These are phyloP conservation scores for Steinernema scapterisci DNA, from an alignment of 2,888 invertebrate species.

Conservation along the genomic window DNA sequence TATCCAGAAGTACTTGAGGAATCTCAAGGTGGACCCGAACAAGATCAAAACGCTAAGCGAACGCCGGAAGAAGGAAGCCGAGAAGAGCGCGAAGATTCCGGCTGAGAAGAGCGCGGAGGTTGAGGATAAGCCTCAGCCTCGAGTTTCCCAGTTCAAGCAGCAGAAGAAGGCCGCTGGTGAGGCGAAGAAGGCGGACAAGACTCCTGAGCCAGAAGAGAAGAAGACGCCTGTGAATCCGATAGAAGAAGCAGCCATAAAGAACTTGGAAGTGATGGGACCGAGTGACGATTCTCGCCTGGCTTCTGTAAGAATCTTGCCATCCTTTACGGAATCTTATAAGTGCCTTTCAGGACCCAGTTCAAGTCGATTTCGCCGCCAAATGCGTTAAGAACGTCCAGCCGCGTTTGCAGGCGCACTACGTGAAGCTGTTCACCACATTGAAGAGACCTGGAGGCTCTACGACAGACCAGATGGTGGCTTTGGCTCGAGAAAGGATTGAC, in stretches of 20 bases:
- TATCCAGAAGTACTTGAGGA: not conserved
- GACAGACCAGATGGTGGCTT: conserved; percentile 44
- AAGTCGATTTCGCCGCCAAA: conserved; percentile 61
- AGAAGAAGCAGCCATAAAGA: conserved; percentile 53
- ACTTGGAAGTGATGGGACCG: conserved; percentile 58
- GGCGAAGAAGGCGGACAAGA: not conserved
- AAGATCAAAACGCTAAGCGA: conserved; percentile 50
- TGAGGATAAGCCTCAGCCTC: not conserved
- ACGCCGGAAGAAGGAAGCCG: conserved; percentile 39
- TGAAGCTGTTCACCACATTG: conserved; percentile 57
- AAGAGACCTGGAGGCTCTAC: conserved; percentile 34
- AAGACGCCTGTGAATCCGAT: conserved; percentile 30
- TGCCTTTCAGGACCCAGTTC: conserved; percentile 57
- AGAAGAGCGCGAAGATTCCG: not conserved
- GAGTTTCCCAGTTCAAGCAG: conserved; percentile 26
- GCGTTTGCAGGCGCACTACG: conserved; percentile 54
- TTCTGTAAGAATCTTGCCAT: conserved; percentile 45
- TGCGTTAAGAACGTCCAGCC: conserved; percentile 49
- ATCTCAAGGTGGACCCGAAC: conserved; percentile 44
- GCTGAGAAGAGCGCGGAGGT: not conserved
- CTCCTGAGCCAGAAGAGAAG: conserved; percentile 31
- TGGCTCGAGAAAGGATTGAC: conserved; percentile 52
- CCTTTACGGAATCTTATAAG: not conserved
- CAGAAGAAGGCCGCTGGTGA: conserved; percentile 17
- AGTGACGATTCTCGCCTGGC: conserved; percentile 57